Evolutionary conservation across 2,888 invertebrate species (phyloP).

Genomic region (Pristionchus entomophagus): DNA sequence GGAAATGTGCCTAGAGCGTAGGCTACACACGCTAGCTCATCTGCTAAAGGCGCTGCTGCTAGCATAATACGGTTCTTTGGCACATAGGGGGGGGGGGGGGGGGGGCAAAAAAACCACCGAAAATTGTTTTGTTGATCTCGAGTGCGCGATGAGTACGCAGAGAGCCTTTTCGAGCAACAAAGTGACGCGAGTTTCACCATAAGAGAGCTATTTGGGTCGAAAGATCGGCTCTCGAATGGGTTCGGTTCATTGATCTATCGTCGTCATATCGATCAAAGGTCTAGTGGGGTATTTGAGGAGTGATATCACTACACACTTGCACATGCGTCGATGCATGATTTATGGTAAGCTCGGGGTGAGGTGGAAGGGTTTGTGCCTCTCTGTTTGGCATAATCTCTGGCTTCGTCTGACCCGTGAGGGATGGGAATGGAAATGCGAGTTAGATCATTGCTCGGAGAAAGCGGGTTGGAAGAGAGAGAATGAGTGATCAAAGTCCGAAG

Average conservation of each 20-base stretch:
- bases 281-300: not conserved
- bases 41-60: no score
- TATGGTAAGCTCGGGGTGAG: not conserved
- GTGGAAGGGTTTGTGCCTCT: not conserved
- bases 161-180: not conserved
- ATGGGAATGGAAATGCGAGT: no score
- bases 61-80: no score
- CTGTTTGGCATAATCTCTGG: no score
- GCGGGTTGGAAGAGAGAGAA: no score
- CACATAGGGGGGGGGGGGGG: no score
- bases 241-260: not conserved
- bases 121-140: constrained; percentile 4
- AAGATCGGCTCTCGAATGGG: not conserved
- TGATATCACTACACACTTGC: not conserved
- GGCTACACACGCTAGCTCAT: no score
- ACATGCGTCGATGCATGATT: not conserved
- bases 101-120: no score
- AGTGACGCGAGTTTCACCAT: not conserved
- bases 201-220: not conserved
- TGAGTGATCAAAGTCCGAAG: no score
- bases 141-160: not conserved
- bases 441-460: no score
- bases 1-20: not conserved
- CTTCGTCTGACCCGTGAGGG: no score
- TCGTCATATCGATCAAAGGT: not conserved